Evolutionary conservation across 2,888 invertebrate species (phyloP).

Genomic region (Nemapogon koenigi): DNA sequence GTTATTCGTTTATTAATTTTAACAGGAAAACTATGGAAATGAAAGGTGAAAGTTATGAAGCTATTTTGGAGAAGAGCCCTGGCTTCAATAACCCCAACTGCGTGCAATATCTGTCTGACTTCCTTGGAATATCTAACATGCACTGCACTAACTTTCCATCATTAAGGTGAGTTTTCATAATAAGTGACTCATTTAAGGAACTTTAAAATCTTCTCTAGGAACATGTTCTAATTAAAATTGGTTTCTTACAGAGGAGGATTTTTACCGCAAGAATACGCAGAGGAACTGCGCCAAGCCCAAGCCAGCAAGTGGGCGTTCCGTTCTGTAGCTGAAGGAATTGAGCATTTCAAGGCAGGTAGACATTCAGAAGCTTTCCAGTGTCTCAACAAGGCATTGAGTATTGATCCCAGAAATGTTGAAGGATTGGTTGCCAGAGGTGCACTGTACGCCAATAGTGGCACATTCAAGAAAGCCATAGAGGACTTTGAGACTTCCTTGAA

Average conservation of each 20-base stretch:
- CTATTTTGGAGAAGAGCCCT: constrained; percentile 80
- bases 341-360: constrained; percentile 90
- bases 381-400: constrained; percentile 89
- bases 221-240: no score
- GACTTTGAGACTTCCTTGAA: constrained; percentile 93
- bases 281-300: constrained; percentile 86
- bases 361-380: constrained; percentile 95
- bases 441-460: constrained; percentile 91
- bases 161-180: constrained; percentile 71
- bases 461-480: constrained; percentile 91
- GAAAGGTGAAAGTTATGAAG: constrained; percentile 81
- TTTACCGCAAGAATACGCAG: constrained; percentile 80
- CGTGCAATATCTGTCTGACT: constrained; percentile 80
- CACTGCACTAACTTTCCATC: constrained; percentile 74
- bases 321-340: constrained; percentile 94
- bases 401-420: constrained; percentile 91
- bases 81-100: constrained; percentile 91
- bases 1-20: constrained; percentile 22
- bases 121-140: constrained; percentile 74
- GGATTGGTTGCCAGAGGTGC: constrained; percentile 92
- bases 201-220: no score
- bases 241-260: constrained; percentile 77
- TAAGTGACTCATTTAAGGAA: no score
- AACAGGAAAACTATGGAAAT: constrained; percentile 79
- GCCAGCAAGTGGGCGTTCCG: constrained; percentile 94